Evolutionary conservation across 2,113 vertebrate genomes (phyloP), one percentile per base, ranked within the genome.

Genomic region (Lophura nycthemera): DNA sequence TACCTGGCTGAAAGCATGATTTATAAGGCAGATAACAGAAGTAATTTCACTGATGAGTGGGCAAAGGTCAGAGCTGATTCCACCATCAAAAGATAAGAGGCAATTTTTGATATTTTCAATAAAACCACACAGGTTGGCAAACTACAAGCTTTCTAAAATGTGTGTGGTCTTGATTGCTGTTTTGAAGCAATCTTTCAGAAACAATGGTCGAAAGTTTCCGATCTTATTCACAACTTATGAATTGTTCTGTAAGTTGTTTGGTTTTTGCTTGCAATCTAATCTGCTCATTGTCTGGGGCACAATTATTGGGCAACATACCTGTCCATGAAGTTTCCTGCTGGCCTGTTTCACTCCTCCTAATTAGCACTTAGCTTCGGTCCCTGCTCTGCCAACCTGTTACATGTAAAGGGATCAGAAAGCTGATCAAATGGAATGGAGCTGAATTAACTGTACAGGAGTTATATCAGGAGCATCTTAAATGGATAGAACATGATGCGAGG

Each of bases 41-140:
- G 79, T 83, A 94, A 93, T 97, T 96, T 94, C 82, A 90, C 71
- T 92, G 90, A 71, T 83, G 88, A 91, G 60, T 56, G 63, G 60
- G 43, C 43, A 89, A 11, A 75, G 64, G 66, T 94, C 67, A 92
- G 34, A 87, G 67, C 3, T 3, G 9, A 88, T 74, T 91, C 78
- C 92, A 88, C 38, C n/a, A 64, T 65, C 65, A 61, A 64, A 65
- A 83, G 82, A 92, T 85, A 88, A 83, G 73, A 78, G 34, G 21
- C 27, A 30, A 32, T 74, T 88, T 91, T 61, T 67, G 70, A 94
- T 67, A 74, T 56, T 95, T 78, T 54, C 71, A 63, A 84, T 79
- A 88, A 82, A 90, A 81, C 60, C 30, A 52, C 21, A 50, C 6
- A 74, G 30, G 27, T 3, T 93, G 42, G 54, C 45, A 92, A 93